Evolutionary conservation across 2,888 invertebrate genomes (phyloP), one percentile per base, ranked within the genome.

Genomic region (Philaethria dido): DNA sequence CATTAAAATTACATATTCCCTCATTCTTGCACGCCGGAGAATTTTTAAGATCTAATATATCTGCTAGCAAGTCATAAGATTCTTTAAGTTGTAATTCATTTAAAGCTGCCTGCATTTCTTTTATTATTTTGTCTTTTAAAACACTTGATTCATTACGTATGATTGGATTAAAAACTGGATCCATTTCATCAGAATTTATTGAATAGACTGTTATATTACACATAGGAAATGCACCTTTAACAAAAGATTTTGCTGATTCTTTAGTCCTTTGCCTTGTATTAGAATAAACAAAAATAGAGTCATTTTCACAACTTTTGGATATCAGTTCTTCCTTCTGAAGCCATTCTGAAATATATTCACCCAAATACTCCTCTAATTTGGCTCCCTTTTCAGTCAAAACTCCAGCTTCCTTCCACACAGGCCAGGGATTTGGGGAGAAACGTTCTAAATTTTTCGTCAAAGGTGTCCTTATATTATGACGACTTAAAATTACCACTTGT

Each of bases 391-490:
- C 64, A 0, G 91, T 92, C 60, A 92, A 80, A 69, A 78, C 55
- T 5, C 84, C 85, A 0, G 75, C 73, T 4, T 76, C 76, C 11
- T 77, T 74, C 83, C 87, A 88, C 61, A 70, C 66, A 0, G 86
- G 84, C 85, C 85, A 88, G 16, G 45, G 18, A 29, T 84, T 80
- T 1, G 88, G 76, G 20, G 84, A 81, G 0, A 74, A 72, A 42
- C 66, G 60, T 25, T 78, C 72, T 1, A 88, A 68, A 25, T 77
- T 77, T 1, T 72, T 72, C 0, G 79, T 78, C 16, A 89, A 71
- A 11, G 90, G 89, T 6, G 86, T 80, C 8, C 90, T 77, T 5
- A 89, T 69, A 64, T 85, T 85, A 71, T 90, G 90, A 20, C 90
- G 80, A 39, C 89, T 85, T 16, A 90, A 70, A 61, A 88, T 78